Evolutionary conservation across 2,888 invertebrate genomes (phyloP).

Genomic region (Bombylius discolor): DNA sequence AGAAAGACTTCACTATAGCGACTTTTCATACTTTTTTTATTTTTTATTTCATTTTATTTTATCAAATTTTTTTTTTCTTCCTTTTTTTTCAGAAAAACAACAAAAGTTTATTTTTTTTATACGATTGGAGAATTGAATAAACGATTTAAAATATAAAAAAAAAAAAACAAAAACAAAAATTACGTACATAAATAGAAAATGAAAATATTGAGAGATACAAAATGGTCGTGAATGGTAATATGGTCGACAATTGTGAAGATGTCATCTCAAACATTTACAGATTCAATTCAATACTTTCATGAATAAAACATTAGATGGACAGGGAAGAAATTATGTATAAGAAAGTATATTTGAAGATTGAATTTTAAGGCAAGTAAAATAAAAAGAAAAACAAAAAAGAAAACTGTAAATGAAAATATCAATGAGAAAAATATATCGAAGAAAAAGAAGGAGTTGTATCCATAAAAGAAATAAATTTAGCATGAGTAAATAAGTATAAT

Average conservation of each 20-base stretch:
- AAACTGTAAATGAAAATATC: too few species aligned
- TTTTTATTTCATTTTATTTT: not conserved
- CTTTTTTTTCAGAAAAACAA: not conserved
- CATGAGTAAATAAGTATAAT: too few species aligned
- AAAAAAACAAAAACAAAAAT: not conserved
- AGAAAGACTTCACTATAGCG: slow-evolving; percentile 7
- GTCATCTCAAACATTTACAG: slow-evolving; percentile 10
- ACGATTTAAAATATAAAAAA: not conserved
- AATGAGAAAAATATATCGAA: too few species aligned
- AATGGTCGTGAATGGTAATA: slow-evolving; percentile 6
- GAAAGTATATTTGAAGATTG: slow-evolving; percentile 13
- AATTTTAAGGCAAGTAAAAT: slow-evolving; percentile 16
- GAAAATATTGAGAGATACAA: not conserved
- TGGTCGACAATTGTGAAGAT: slow-evolving; percentile 6
- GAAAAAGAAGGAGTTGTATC: too few species aligned
- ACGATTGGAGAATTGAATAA: not conserved
- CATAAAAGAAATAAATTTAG: too few species aligned
- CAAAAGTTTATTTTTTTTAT: not conserved
- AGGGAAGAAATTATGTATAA: not conserved
- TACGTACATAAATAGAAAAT: not conserved
- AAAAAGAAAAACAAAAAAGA: slow-evolving; percentile 2
- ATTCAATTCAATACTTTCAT: slow-evolving; percentile 14
- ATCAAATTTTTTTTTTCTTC: not conserved
- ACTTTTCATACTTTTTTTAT: not conserved
- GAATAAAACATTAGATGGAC: slow-evolving; percentile 18